Conservation (phyloP, 2,797 vertebrate species). For the Limosa lapponica region DNA sequence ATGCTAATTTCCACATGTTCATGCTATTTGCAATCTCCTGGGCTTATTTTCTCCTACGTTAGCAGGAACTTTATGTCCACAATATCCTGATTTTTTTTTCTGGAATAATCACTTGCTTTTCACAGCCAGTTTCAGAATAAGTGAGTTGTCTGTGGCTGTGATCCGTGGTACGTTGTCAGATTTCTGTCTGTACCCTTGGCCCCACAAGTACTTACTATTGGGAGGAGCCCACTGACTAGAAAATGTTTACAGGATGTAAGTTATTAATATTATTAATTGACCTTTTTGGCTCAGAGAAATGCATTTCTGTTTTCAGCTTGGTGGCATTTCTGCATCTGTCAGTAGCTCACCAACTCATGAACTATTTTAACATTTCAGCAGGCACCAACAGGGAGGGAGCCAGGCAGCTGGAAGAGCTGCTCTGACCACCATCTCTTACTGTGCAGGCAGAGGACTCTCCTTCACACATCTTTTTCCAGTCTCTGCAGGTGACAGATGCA, state of each 20-base stretch:
- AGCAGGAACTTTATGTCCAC: not conserved
- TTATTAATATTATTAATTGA: slow-evolving; percentile 50
- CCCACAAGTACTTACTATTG: not conserved
- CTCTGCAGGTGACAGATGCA: not conserved
- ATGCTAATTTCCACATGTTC: not conserved
- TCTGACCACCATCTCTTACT: not conserved
- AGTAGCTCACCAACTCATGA: not conserved
- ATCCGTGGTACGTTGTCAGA: not conserved
- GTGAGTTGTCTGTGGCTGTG: not conserved
- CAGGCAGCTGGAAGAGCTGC: not conserved
- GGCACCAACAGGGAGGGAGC: not conserved
- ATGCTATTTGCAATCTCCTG: not conserved
- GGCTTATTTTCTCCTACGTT: not conserved
- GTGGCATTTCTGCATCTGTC: not conserved
- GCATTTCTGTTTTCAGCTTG: not conserved
- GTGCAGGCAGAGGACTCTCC: not conserved
- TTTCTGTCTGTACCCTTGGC: slow-evolving; percentile 30
- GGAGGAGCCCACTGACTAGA: slow-evolving; percentile 37
- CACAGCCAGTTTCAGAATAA: not conserved
- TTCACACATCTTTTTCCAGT: not conserved
- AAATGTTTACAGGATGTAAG: slow-evolving; percentile 60
- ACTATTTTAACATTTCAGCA: not conserved
- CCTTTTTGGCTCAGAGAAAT: not conserved
- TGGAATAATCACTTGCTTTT: not conserved
- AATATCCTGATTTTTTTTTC: not conserved